Evolutionary conservation across 2,888 invertebrate genomes (phyloP), one percentile per base, ranked within the genome.

Genomic region (Cartodere bifasciata): DNA sequence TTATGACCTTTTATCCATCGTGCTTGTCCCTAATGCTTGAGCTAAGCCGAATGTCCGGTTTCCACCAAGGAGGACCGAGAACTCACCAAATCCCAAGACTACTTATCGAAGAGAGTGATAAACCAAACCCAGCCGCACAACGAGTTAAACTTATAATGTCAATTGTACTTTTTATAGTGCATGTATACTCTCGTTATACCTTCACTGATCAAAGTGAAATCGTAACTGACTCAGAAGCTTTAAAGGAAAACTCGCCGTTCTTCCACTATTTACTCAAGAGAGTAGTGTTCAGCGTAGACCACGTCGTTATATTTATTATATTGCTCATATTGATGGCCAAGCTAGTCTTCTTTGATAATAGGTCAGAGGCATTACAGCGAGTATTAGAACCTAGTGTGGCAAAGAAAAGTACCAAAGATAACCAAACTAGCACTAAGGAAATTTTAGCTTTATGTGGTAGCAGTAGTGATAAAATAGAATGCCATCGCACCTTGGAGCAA

Each of bases 81-180:
- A 42, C 44, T 23, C 42, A 44, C 12, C 28, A 41, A 4, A 41
- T 50, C 64, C 47, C 47, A 21, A 47, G 42, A 37, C 33, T 49
- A 34, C 36, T 46, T 16, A 67, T 75, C 29, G 82, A 83, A 51
- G 74, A 75, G 31, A 83, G 85, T 50, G 75, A 86, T 43, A 87
- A 87, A 55, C 80, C 84, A 0, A 92, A 92, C 62, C 91, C 91
- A 4, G 90, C 91, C 4, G 80, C 87, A 13, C 88, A 92, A 56
- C 69, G 91, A 37, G 88, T 94, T 2, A 94, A 94, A 61, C 72
- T 92, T 52, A 91, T 94, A 30, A 92, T 92, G 91, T 88, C 88
- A 12, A 84, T 82, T 4, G 90, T 90, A 0, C 63, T 94, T 31
- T 72, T 87, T 41, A 72, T 88, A 42, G 91, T 94, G 0, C 91